Evolutionary conservation across 2,113 vertebrate species (phyloP).

Genomic region (Carassius auratus): DNA sequence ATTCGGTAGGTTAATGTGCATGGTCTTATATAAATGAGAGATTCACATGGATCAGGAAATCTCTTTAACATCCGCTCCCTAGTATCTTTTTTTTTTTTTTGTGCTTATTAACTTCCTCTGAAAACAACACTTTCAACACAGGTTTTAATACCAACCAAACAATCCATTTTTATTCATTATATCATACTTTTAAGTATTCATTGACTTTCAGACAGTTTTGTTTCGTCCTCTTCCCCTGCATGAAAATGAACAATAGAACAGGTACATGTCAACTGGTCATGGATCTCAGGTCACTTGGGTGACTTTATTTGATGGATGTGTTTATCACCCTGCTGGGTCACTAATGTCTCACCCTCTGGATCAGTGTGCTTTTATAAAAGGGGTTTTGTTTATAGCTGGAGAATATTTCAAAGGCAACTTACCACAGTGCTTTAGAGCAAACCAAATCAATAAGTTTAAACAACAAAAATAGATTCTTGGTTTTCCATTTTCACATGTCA

Average conservation of each 20-base stretch:
- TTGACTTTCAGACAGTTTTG: not conserved
- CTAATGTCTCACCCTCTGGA: not conserved
- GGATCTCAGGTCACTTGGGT: not conserved
- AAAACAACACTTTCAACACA: not conserved
- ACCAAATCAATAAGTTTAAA: not conserved
- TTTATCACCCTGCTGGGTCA: slow-evolving; percentile 16
- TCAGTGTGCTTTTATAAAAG: too few species aligned
- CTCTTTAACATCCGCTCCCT: not conserved
- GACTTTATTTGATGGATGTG: slow-evolving; percentile 41
- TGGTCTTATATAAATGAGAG: not conserved
- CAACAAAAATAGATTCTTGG: slow-evolving; percentile 3
- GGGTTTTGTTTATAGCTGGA: not conserved
- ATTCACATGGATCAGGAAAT: not conserved
- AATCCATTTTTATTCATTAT: not conserved
- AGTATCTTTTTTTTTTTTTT: not conserved
- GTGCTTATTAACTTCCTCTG: not conserved
- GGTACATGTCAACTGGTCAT: not conserved
- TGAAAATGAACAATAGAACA: not conserved
- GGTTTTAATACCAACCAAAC: not conserved
- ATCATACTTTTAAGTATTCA: not conserved
- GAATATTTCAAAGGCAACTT: not conserved
- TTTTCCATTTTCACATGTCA: slow-evolving; percentile 35
- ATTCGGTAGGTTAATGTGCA: slow-evolving; percentile 11
- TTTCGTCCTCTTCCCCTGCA: not conserved
- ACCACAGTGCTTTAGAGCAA: not conserved